Percentiles rank a stretch among this genome's conserved stretches.
Conservation (phyloP, 2,113 vertebrate genomes). For the Odontophorus gujanensis region DNA sequence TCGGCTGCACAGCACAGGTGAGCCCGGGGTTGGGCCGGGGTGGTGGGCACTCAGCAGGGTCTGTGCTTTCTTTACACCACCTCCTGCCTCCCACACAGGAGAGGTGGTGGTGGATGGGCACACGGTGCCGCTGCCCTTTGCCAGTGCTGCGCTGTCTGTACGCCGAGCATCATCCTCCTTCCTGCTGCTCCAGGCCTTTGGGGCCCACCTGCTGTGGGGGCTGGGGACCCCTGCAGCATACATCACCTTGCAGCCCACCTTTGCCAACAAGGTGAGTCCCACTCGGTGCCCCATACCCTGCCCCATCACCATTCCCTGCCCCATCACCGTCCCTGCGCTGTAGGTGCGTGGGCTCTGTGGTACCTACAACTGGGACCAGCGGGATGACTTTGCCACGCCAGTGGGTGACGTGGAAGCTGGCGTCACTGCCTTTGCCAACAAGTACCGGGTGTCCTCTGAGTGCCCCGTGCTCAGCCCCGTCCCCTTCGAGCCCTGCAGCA, state of each 20-base stretch:
- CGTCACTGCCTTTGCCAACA: slow-evolving; percentile 78
- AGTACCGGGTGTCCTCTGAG: slow-evolving; percentile 74
- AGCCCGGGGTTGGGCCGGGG: neutral
- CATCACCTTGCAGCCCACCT: slow-evolving; percentile 86
- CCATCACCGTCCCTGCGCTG: fast-evolving
- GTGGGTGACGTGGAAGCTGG: slow-evolving; percentile 87
- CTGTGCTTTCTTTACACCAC: too few relatives aligned
- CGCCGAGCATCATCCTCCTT: slow-evolving; percentile 83
- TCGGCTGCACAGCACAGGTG: slow-evolving; percentile 84
- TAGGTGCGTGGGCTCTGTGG: slow-evolving; percentile 92
- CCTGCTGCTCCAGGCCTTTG: slow-evolving; percentile 83
- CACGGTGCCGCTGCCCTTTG: slow-evolving; percentile 81
- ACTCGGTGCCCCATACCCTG: too few relatives aligned
- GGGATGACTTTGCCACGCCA: slow-evolving; percentile 90
- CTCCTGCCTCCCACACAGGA: slow-evolving; percentile 60
- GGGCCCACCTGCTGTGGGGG: slow-evolving; percentile 86
- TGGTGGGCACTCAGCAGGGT: fast-evolving
- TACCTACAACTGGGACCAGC: slow-evolving; percentile 89
- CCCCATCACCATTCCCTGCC: fast-evolving
- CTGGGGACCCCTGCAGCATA: slow-evolving; percentile 78
- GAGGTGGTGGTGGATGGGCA: slow-evolving; percentile 80
- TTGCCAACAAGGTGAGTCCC: slow-evolving; percentile 82
- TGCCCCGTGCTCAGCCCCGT: slow-evolving; percentile 60
- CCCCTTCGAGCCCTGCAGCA: slow-evolving; percentile 75
- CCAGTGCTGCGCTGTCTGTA: slow-evolving; percentile 72